phyloP scores from a whole-genome alignment of 2,113 vertebrate genomes.

The Ptilonorhynchus violaceus region DNA sequence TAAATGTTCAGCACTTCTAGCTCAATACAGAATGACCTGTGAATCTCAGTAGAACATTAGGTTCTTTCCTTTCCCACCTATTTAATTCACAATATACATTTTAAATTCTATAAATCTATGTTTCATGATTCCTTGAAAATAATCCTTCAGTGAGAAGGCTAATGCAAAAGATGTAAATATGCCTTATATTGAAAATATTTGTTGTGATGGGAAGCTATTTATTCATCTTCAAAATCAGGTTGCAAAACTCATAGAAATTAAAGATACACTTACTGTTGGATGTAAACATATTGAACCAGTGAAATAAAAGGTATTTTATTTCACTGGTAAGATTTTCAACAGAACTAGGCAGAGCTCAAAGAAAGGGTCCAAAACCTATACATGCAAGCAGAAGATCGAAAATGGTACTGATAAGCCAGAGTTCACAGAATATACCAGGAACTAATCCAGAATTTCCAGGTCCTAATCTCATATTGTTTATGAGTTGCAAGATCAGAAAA shows the following conservation, averaged over 20 bases:
- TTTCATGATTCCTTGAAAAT: not conserved
- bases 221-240: not conserved
- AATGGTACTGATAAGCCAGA: not conserved
- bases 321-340: not conserved
- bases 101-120: not conserved
- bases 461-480: not conserved
- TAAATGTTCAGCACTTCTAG: not conserved
- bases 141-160: not conserved
- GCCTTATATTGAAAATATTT: not conserved
- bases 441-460: not conserved
- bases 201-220: not conserved
- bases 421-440: not conserved
- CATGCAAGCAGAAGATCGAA: not conserved
- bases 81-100: not conserved
- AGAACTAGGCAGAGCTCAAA: not conserved
- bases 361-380: not conserved
- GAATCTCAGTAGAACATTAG: not conserved
- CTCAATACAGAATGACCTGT: constrained; percentile 3
- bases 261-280: not conserved
- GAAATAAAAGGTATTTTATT: not conserved
- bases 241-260: not conserved
- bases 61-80: not conserved
- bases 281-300: not conserved
- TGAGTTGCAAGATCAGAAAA: not conserved
- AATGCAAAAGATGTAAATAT: not conserved